Base-by-base conservation (phyloP, 2,797 vertebrate species). In the Champsocephalus gunnari region DNA sequence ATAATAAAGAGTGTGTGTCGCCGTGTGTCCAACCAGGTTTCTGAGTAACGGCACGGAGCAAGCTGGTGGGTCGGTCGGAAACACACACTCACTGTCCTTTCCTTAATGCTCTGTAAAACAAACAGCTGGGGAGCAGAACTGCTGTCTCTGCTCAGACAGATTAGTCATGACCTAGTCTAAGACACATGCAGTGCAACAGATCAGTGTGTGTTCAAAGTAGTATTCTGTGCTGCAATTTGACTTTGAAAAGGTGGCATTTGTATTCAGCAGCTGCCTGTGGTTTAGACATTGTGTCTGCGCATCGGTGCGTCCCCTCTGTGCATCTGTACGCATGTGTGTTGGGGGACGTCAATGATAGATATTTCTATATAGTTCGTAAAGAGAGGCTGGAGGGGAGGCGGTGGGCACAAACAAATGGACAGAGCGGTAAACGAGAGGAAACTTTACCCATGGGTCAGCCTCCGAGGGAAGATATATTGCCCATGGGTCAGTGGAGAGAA, bases 391-490 rank as follows among this genome's bases (percentile, higher is more conserved):
- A 91, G 58, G 73, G 82, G 91, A 88, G 85, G 77, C 45, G 75
- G 87, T 84, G 90, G 91, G 91, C 89, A 91, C 92, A 85, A 93
- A 83, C 91, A 94, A 95, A 95, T 95, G 92, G 93, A 94, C 89
- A 89, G 89, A 93, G 91, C 88, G 91, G 93, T 93, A 95, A 95
- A 87, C 89, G 88, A 89, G 87, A 87, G 90, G 83, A 94, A 93
- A 92, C 88, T 92, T 93, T 94, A 93, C 92, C 94, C 93, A 91
- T 93, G 92, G 93, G 93, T 94, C 92, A 94, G 83, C 88, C 89
- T 89, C 83, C 10, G 85, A 90, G 92, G 83, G 86, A 89, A 92
- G 90, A 94, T 94, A 94, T 94, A 94, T 94, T 93, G 91, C 93
- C 93, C 93, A 94, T 93, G 93, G 93, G 92, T 94, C 92, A 94